Percentiles rank a stretch among this genome's conserved stretches.
Conservation (phyloP, 2,797 vertebrate species). For the Cyprinodon diabolis region DNA sequence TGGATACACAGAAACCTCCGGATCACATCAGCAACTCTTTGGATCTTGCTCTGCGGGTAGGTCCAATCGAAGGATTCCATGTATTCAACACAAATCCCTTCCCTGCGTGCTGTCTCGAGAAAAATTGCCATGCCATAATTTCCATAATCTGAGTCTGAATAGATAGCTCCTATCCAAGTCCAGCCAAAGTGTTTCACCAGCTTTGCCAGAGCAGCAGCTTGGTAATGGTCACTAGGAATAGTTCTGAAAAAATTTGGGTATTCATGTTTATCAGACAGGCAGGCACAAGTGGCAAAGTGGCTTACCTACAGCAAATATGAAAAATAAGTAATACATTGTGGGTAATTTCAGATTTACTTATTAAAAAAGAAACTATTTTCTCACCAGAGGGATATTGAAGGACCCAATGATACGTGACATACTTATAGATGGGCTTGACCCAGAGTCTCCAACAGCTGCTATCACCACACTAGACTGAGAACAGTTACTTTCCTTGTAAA, state of each 20-base stretch:
- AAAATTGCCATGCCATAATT: conserved; percentile 76
- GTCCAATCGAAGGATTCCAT: conserved; percentile 64
- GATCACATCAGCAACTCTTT: conserved; percentile 21
- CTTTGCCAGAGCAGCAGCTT: background rate
- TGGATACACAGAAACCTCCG: background rate
- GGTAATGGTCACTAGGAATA: background rate
- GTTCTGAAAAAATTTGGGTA: conserved; percentile 65
- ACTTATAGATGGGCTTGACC: conserved; percentile 72
- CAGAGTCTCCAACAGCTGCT: conserved; percentile 68
- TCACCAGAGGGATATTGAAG: conserved; percentile 1
- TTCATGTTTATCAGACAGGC: conserved; percentile 50
- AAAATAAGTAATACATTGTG: background rate
- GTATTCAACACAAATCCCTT: conserved; percentile 75
- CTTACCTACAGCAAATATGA: background rate
- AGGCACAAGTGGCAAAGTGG: background rate
- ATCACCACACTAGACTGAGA: conserved; percentile 30
- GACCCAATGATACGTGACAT: background rate
- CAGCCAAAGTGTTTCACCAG: background rate
- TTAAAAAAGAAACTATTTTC: conserved; percentile 2
- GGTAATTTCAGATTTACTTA: background rate
- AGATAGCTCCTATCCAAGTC: conserved; percentile 70
- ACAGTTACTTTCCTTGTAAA: background rate
- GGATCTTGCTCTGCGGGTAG: conserved; percentile 54
- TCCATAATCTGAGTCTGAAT: conserved; percentile 76
- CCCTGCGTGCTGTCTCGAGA: conserved; percentile 52